phyloP scores from a whole-genome alignment of 2,113 vertebrate species.

The Alligator mississippiensis region DNA sequence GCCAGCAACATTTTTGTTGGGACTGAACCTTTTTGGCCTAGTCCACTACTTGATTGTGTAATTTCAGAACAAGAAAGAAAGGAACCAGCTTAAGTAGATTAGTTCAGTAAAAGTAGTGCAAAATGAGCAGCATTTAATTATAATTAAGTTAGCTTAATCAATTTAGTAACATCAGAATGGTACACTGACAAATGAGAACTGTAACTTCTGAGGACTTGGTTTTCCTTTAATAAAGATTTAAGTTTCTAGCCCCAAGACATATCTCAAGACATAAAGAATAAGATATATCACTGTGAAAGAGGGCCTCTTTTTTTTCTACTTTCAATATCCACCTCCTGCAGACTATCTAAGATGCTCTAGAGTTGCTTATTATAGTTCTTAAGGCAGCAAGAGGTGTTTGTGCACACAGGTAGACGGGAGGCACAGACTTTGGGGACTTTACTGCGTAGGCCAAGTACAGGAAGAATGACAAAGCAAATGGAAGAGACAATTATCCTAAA shows the following conservation, averaged over 20 bases:
- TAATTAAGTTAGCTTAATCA: neutral
- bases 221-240: neutral
- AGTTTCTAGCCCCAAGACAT: neutral
- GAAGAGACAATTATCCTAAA: neutral
- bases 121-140: neutral
- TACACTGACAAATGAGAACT: neutral
- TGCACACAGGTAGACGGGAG: neutral
- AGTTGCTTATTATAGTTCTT: accelerated
- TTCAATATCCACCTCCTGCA: neutral
- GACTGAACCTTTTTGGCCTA: neutral
- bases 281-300: neutral
- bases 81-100: neutral
- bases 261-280: neutral
- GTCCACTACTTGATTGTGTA: neutral
- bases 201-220: neutral
- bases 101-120: neutral
- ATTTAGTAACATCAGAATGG: neutral
- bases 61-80: neutral
- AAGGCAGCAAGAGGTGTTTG: accelerated
- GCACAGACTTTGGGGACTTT: accelerated
- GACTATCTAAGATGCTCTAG: neutral
- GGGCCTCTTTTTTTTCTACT: neutral
- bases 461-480: neutral
- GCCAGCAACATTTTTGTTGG: neutral
- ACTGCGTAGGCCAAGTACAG: neutral